phyloP scores from a whole-genome alignment of 1,140 invertebrate species.

The Ridgeia piscesae region DNA sequence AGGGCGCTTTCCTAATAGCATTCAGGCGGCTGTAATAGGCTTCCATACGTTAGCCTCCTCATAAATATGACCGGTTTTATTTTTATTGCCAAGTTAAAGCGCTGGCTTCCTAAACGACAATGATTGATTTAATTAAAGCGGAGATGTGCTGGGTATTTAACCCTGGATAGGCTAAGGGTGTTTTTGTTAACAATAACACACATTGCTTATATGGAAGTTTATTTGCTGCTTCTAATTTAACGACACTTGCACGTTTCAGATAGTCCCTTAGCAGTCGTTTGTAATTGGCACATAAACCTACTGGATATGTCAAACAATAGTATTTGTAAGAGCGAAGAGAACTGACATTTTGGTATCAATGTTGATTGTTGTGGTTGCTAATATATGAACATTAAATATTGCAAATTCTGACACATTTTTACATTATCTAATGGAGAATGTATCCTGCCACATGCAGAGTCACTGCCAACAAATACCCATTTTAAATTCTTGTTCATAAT shows the following conservation, averaged over 20 bases:
- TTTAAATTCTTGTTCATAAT: neutral
- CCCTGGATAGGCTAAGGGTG: neutral
- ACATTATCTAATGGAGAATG: neutral
- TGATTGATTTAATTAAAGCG: neutral
- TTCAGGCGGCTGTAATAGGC: neutral
- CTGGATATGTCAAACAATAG: too few species aligned
- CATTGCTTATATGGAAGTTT: neutral
- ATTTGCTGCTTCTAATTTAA: neutral
- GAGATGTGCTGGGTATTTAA: neutral
- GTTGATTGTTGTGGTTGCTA: too few species aligned
- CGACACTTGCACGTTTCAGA: neutral
- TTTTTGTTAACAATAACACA: neutral
- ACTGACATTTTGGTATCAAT: too few species aligned
- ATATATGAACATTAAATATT: neutral
- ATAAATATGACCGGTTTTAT: neutral
- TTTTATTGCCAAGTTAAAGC: neutral
- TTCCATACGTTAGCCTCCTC: neutral
- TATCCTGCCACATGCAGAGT: neutral
- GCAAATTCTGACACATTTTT: neutral
- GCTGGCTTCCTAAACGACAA: neutral
- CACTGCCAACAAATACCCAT: neutral
- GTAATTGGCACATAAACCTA: neutral
- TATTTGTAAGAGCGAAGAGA: too few species aligned
- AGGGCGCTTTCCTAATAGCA: neutral
- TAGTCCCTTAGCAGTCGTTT: neutral